A percentile compares a stretch with the other conserved stretches of the same genome.
These are phyloP conservation scores for Pipra filicauda DNA, from an alignment of 2,113 vertebrate genomes.

Conservation along the genomic window DNA sequence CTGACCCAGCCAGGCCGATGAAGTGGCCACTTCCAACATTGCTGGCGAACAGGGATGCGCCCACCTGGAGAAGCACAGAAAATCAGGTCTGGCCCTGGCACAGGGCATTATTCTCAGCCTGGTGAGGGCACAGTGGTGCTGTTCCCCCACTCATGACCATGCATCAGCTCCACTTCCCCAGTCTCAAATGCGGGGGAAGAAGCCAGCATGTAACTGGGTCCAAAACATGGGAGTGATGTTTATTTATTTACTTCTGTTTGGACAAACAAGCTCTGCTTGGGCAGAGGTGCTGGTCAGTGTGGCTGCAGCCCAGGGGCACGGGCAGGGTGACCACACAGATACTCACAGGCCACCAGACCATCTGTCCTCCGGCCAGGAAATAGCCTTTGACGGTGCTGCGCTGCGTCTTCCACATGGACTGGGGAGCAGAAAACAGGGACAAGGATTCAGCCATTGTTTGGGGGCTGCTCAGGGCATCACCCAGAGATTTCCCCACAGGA, in stretches of 20 bases:
- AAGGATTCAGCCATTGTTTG: not conserved
- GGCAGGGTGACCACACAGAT: accelerated
- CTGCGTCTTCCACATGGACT: constrained; percentile 95
- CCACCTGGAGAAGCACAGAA: constrained; percentile 77
- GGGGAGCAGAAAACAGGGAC: not conserved
- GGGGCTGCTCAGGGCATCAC: not conserved
- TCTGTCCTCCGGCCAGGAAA: constrained; percentile 92
- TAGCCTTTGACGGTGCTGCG: constrained; percentile 93
- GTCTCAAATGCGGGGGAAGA: accelerated
- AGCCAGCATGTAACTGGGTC: accelerated
- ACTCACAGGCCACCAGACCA: constrained; percentile 98
- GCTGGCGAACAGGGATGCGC: constrained; percentile 94
- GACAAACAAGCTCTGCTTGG: not conserved
- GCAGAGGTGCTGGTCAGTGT: not conserved
- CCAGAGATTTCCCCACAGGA: accelerated
- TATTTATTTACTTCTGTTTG: not conserved
- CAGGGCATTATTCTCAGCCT: not conserved
- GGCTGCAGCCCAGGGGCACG: not conserved
- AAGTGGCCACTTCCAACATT: constrained; percentile 97
- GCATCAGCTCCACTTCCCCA: not conserved
- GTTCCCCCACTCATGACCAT: accelerated
- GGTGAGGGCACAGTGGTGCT: not conserved
- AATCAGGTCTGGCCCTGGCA: not conserved
- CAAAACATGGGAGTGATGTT: accelerated
- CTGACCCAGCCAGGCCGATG: constrained; percentile 92